These are phyloP conservation scores for Crossaster papposus DNA, from an alignment of 53 echinoderm and acorn worm species.

Conservation along the genomic window DNA sequence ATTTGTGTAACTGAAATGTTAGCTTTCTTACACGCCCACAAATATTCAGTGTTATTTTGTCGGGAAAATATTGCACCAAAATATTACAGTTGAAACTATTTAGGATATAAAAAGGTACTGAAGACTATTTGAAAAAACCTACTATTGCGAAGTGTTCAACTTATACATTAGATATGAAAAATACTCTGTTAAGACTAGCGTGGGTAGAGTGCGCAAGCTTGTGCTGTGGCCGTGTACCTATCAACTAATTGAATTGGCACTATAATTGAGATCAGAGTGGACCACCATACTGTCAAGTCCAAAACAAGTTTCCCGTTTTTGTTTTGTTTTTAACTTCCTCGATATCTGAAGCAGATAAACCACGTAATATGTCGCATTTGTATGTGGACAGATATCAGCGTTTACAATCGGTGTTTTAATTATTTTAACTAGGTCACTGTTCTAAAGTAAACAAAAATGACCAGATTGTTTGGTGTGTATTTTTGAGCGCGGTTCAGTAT, in stretches of 20 bases:
- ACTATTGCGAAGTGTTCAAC: neutral
- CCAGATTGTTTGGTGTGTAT: neutral
- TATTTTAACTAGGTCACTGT: neutral
- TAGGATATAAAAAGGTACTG: no score
- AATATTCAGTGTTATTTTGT: no score
- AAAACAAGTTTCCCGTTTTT: neutral
- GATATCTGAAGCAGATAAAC: neutral
- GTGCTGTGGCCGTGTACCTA: slow-evolving; percentile 1
- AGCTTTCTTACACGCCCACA: no score
- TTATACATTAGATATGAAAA: neutral
- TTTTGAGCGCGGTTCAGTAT: no score
- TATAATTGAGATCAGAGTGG: slow-evolving; percentile 46
- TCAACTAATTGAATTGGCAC: slow-evolving; percentile 45
- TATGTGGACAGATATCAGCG: slow-evolving; percentile 1
- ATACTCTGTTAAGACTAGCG: neutral
- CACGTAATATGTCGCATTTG: neutral
- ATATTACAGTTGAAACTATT: neutral
- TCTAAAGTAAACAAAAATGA: neutral
- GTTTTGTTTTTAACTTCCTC: neutral
- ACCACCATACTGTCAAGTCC: neutral
- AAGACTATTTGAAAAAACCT: neutral
- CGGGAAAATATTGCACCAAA: neutral
- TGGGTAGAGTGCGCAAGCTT: neutral
- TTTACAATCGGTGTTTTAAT: neutral
- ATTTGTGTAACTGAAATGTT: no score